Evolutionary conservation across 2,888 invertebrate species (phyloP), one percentile per base, ranked within the genome.

Genomic region (Steinernema carpocapsae): DNA sequence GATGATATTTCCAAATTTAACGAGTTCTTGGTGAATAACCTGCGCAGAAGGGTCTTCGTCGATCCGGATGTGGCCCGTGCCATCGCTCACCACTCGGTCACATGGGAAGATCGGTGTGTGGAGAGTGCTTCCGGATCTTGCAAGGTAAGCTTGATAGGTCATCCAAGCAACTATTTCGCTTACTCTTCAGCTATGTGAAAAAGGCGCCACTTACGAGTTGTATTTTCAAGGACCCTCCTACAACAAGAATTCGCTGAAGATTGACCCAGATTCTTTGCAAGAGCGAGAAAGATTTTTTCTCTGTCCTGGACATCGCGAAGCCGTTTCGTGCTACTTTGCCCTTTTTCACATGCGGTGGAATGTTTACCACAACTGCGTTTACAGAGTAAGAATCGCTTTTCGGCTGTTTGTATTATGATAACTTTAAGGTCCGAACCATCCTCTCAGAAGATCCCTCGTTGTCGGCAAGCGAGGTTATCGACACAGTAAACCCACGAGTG

Each of bases 261-360:
- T 12, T 1, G 29, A 12, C 12, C 26, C 6, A 6, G 10, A 64
- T 29, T 17, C 14, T 10, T 37, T 10, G 3, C 64, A 17, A 6
- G 64, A 64, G 6, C 32, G 14, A 37, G 64, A 64, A 19, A 26
- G 26, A 2, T 64, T 64, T 17, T 26, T 26, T 32, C 7, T 17
- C 10, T 64, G 64, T 37, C 12, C 12, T 1, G 37, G 14, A 4
- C 64, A 64, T 32, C 32, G 29, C 17, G 32, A 32, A 14, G 32
- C 26, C 1, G 32, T 64, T 22, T 26, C 17, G 17, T 32, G 29
- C 17, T 64, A 64, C 32, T 64, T 64, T n/a, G 64, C 64, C 32
- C 32, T 64, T 6, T 32, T n/a, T 32, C 64, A 64, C 14, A 64
- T 64, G 64, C 64, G 64, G 17, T 64, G 64, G 64, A 64, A 64